Evolutionary conservation across 2,888 invertebrate genomes (phyloP).

Genomic region (Gastrophysa polygoni): DNA sequence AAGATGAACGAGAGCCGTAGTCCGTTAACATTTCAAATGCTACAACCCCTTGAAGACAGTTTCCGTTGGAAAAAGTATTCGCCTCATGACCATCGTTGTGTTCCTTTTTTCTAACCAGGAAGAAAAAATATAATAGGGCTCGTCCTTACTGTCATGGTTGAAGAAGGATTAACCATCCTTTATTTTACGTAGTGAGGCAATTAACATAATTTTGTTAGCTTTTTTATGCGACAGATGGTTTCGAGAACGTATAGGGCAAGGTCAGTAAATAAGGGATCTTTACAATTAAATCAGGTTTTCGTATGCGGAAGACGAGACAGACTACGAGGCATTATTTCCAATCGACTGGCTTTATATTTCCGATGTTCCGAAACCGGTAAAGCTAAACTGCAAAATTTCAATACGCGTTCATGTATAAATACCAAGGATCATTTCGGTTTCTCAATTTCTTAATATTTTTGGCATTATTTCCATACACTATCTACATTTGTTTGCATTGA

Average conservation of each 20-base stretch:
- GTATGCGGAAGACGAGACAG: not conserved
- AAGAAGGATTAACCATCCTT: conserved; percentile 32
- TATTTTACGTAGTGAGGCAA: conserved; percentile 34
- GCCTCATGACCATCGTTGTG: not conserved
- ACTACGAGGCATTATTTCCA: not conserved
- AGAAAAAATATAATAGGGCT: conserved; percentile 23
- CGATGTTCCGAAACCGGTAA: too few species aligned
- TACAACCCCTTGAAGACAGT: not conserved
- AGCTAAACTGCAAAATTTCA: too few species aligned
- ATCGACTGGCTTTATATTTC: too few species aligned
- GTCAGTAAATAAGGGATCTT: conserved; percentile 6
- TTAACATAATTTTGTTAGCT: conserved; percentile 35
- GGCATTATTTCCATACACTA: too few species aligned
- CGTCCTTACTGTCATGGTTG: conserved; percentile 31
- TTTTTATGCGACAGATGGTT: conserved; percentile 30
- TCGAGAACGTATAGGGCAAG: conserved; percentile 20
- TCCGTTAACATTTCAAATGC: not conserved
- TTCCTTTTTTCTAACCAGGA: not conserved
- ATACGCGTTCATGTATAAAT: too few species aligned
- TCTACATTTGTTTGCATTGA: too few species aligned
- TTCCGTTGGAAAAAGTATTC: not conserved
- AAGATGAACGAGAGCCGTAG: too few species aligned
- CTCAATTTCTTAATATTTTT: too few species aligned
- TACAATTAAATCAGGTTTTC: not conserved
- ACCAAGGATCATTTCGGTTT: too few species aligned